Evolutionary conservation across 1,140 invertebrate species (phyloP).

Genomic region (Tachypleus tridentatus): DNA sequence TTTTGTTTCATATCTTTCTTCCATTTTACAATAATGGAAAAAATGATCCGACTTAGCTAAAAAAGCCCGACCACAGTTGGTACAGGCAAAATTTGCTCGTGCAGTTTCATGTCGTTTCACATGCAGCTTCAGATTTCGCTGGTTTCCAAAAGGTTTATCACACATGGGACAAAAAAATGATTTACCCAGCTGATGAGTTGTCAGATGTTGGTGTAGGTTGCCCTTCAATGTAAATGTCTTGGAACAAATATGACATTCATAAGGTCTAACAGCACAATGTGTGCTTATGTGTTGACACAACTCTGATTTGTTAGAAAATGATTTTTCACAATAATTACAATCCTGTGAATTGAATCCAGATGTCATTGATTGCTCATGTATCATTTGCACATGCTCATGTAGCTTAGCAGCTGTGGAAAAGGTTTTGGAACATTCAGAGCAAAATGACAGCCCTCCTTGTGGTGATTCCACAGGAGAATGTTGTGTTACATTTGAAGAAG

Average conservation of each 20-base stretch:
- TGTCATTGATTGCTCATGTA: slow-evolving; percentile 17
- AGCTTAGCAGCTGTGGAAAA: slow-evolving; percentile 16
- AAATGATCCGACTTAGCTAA: slow-evolving; percentile 18
- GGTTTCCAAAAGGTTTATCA: slow-evolving; percentile 15
- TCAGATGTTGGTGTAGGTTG: slow-evolving; percentile 14
- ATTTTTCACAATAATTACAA: slow-evolving; percentile 15
- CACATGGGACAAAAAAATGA: slow-evolving; percentile 16
- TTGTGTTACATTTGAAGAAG: no score
- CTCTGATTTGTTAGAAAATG: slow-evolving; percentile 14
- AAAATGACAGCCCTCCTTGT: slow-evolving; percentile 11
- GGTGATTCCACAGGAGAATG: no score
- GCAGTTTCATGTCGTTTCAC: slow-evolving; percentile 13
- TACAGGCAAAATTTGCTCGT: slow-evolving; percentile 17
- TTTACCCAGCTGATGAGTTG: slow-evolving; percentile 10
- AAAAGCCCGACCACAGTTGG: slow-evolving; percentile 17
- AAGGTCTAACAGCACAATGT: slow-evolving; percentile 16
- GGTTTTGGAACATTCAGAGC: slow-evolving; percentile 17
- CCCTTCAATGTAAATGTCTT: slow-evolving; percentile 17
- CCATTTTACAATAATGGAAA: slow-evolving; percentile 14
- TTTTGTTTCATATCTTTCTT: neutral
- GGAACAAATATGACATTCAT: slow-evolving; percentile 15
- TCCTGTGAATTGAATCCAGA: slow-evolving; percentile 11
- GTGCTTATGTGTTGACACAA: slow-evolving; percentile 13
- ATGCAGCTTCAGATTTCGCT: slow-evolving; percentile 13
- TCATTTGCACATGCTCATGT: slow-evolving; percentile 16